Conservation (phyloP, 2,888 invertebrate genomes). For the Drosophila colorata region DNA sequence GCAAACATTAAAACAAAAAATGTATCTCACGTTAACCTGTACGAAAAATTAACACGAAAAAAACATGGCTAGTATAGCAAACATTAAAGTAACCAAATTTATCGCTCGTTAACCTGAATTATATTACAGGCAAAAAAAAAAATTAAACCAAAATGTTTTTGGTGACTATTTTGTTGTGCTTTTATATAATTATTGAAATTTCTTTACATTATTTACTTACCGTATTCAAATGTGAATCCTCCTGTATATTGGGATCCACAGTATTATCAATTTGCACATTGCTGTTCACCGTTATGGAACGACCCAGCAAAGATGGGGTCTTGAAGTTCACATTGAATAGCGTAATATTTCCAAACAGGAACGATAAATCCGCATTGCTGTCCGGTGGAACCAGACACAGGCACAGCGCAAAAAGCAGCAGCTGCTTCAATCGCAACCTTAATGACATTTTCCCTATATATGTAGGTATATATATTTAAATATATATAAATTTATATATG, state of each 20-base stretch:
- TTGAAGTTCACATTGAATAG: constrained; percentile 72
- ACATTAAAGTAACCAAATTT: too few relatives aligned
- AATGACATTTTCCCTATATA: constrained; percentile 30
- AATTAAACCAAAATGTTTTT: too few relatives aligned
- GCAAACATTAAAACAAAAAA: too few relatives aligned
- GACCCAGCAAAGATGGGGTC: constrained; percentile 51
- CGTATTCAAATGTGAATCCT: constrained; percentile 79
- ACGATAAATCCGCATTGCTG: constrained; percentile 52
- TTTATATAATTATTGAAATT: too few relatives aligned
- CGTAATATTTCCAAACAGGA: constrained; percentile 68
- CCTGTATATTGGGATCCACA: constrained; percentile 78
- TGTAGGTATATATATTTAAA: neutral
- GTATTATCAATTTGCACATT: constrained; percentile 43
- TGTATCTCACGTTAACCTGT: too few relatives aligned
- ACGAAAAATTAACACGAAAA: too few relatives aligned
- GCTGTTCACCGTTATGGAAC: constrained; percentile 31
- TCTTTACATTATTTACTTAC: constrained; percentile 62
- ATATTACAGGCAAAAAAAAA: too few relatives aligned
- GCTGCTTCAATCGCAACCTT: constrained; percentile 15
- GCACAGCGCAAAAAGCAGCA: constrained; percentile 37
- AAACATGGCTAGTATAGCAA: too few relatives aligned
- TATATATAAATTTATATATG: neutral
- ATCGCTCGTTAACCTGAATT: too few relatives aligned
- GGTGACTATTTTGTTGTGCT: too few relatives aligned
- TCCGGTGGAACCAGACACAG: constrained; percentile 31